phyloP scores from a whole-genome alignment of 2,888 invertebrate genomes.

The Lochmaea capreae region DNA sequence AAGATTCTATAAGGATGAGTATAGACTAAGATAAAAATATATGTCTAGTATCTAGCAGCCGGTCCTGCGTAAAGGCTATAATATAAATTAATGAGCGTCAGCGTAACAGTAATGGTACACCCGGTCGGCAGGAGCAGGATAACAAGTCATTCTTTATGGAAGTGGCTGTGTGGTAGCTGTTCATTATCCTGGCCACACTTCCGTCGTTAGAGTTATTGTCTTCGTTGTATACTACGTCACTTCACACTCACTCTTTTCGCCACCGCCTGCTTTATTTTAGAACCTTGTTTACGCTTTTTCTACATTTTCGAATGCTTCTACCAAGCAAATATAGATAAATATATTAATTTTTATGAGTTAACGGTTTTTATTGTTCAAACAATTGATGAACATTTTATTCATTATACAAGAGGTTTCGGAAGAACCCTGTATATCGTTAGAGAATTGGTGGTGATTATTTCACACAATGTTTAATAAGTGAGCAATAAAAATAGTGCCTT shows the following conservation, averaged over 20 bases:
- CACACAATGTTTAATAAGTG: not conserved
- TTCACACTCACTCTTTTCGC: constrained; percentile 37
- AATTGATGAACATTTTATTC: too few species aligned
- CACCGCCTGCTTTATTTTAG: constrained; percentile 20
- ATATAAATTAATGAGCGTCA: constrained; percentile 41
- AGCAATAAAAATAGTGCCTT: constrained; percentile 12
- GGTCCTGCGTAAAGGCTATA: constrained; percentile 25
- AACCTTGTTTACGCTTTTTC: constrained; percentile 20
- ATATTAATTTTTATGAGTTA: too few species aligned
- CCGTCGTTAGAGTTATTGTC: constrained; percentile 48
- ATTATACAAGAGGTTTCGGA: too few species aligned
- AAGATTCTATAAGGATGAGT: too few species aligned
- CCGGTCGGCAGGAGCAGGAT: constrained; percentile 41
- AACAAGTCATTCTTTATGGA: constrained; percentile 50
- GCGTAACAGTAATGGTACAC: constrained; percentile 34
- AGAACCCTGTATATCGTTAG: too few species aligned
- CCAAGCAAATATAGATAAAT: too few species aligned
- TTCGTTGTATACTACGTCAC: constrained; percentile 39
- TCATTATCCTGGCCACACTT: constrained; percentile 48
- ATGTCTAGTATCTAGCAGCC: not conserved
- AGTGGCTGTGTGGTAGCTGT: constrained; percentile 44
- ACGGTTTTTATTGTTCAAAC: too few species aligned
- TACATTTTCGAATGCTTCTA: not conserved
- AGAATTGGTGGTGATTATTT: too few species aligned
- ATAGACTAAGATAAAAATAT: not conserved